Evolutionary conservation across 2,797 vertebrate species (phyloP).

Genomic region (Acanthiza pusilla): DNA sequence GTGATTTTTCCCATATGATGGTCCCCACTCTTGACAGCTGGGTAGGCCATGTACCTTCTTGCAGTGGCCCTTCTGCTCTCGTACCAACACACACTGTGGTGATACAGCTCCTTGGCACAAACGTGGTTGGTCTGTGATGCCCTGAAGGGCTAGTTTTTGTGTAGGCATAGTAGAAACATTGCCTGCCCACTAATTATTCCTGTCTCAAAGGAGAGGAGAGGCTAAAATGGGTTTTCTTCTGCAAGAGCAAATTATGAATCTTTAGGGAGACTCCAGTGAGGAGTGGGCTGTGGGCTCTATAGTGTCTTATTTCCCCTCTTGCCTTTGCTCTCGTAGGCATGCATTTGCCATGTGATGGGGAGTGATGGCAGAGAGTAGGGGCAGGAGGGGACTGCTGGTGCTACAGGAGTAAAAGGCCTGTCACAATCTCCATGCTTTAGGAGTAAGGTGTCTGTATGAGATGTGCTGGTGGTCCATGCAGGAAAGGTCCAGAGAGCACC

Average conservation of each 20-base stretch:
- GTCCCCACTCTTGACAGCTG: not conserved
- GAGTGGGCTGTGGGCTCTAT: not conserved
- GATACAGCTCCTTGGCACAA: not conserved
- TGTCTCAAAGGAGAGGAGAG: not conserved
- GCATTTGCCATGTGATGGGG: not conserved
- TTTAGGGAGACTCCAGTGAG: not conserved
- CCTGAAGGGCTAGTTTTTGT: not conserved
- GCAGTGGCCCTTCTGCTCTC: not conserved
- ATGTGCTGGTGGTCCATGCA: not conserved
- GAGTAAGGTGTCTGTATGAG: not conserved
- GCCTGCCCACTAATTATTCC: not conserved
- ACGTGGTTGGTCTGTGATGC: not conserved
- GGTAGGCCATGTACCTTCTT: not conserved
- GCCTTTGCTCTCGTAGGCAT: not conserved
- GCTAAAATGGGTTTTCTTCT: not conserved
- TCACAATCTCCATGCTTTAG: not conserved
- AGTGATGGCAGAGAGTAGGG: not conserved
- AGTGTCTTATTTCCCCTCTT: not conserved
- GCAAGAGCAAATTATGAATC: not conserved
- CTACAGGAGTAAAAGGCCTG: not conserved
- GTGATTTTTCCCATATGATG: not conserved
- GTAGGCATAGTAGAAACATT: not conserved
- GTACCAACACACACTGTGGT: accelerated
- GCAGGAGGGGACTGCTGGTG: not conserved
- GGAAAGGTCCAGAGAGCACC: not conserved